A percentile compares a stretch with the other conserved stretches of the same genome.
phyloP scores from a whole-genome alignment of 2,113 vertebrate species.

The Mustela lutreola region DNA sequence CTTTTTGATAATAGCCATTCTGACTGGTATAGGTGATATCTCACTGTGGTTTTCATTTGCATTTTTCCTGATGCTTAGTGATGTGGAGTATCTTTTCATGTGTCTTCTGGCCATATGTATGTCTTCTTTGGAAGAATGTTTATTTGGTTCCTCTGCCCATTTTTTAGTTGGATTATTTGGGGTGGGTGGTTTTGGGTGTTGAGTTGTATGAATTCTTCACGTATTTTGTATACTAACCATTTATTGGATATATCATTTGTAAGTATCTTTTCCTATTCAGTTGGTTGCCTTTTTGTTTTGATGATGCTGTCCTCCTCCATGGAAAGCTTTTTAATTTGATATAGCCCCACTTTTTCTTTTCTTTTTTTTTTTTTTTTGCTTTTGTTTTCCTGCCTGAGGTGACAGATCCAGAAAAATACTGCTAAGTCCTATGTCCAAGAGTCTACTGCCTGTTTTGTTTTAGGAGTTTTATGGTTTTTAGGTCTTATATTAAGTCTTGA shows the following conservation, averaged over 20 bases:
- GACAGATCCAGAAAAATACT: neutral
- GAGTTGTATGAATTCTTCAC: neutral
- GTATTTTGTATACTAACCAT: neutral
- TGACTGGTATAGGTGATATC: neutral
- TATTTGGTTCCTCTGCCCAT: neutral
- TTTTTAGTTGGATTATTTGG: neutral
- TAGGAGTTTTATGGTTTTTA: neutral
- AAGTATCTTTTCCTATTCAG: neutral
- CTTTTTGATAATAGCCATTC: neutral
- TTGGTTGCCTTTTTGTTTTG: neutral
- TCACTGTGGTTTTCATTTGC: neutral
- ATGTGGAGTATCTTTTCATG: neutral
- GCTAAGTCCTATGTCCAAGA: neutral
- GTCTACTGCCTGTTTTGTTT: neutral
- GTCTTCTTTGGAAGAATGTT: neutral
- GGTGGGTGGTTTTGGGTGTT: neutral
- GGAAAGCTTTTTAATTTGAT: neutral
- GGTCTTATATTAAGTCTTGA: neutral
- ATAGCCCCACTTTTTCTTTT: neutral
- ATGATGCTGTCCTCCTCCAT: neutral
- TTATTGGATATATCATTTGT: neutral
- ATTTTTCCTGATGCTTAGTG: neutral
- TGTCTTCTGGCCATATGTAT: neutral
- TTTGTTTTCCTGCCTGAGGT: neutral
- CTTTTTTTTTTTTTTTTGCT: neutral